phyloP scores from a whole-genome alignment of 2,113 vertebrate species.

The Astur gentilis region DNA sequence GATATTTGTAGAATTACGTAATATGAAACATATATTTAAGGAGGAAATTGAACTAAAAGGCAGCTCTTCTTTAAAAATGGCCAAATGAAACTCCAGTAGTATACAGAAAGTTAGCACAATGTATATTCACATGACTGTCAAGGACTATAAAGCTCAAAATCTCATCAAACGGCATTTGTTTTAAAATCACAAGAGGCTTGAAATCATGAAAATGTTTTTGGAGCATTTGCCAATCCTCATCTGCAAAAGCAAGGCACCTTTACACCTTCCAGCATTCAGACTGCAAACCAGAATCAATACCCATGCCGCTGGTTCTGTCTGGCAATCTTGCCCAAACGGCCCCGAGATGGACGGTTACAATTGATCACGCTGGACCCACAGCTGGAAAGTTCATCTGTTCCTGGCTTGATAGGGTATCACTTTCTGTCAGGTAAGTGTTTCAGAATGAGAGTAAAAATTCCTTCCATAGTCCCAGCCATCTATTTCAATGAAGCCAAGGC shows the following conservation, averaged over 20 bases:
- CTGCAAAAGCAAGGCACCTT: background rate
- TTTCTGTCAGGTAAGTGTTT: constrained; percentile 44
- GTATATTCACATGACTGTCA: background rate
- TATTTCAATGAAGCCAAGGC: background rate
- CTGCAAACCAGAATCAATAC: background rate
- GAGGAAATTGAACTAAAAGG: background rate
- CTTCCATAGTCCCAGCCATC: background rate
- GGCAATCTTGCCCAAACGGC: background rate
- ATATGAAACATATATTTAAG: background rate
- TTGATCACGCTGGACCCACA: background rate
- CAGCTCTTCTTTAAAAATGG: background rate
- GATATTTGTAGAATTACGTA: background rate
- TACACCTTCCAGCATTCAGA: background rate
- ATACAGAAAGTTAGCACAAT: background rate
- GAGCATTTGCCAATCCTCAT: background rate
- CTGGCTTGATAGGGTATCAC: background rate
- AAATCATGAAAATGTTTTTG: background rate
- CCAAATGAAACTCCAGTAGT: background rate
- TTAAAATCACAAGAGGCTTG: background rate
- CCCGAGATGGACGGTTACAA: background rate
- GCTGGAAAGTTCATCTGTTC: constrained; percentile 29
- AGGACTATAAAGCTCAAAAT: background rate
- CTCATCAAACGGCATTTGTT: background rate
- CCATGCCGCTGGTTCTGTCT: background rate
- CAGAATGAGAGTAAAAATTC: constrained; percentile 34